Base-by-base conservation (phyloP, 2,888 invertebrate species). In the Drosophila pseudotalamancana region DNA sequence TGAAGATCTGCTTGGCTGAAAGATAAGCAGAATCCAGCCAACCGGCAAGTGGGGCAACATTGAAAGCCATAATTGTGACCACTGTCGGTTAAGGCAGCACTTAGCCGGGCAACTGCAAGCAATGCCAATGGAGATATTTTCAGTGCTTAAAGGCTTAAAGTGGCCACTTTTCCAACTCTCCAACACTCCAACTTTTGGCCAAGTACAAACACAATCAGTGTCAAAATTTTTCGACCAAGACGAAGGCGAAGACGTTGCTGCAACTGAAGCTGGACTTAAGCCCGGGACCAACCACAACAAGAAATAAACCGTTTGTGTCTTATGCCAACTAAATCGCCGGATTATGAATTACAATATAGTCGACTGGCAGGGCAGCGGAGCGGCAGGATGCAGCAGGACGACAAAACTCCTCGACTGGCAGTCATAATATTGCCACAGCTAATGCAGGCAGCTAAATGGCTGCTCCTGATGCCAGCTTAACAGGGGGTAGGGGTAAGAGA, bases 301-400 rank as follows among this genome's bases (percentile, higher is more conserved):
- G 73, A 70, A 85, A 74, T 81, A 82, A 87, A 82, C 57, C 79
- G 85, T 66, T 79, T 79, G 80, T 82, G 82, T 87, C 83, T 79
- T 87, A 64, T 82, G 80, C 72, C 86, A 87, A 67, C 75, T 77
- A 83, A 83, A 79, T 68, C 86, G 86, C 68, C 65, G 86, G 88
- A 85, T 84, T 87, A 87, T 87, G 86, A 87, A 87, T 86, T 86
- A 83, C 88, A 84, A 82, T 85, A 82, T 76, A 84, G 70, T 83
- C 79, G 84, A 70, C 73, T 54, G 72, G 62, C 76, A 51, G 55
- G 60, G 68, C 57, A 42, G 50, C 69, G 48, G 55, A 57, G 68
- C 57, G 37, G 50, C 69, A 46, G 39, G 23, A 49, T 56, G 51
- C 16, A n/a, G n/a, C 29, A 53, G 53, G 34, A 48, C 32, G 31